Evolutionary conservation across 2,797 vertebrate species (phyloP), one percentile per base, ranked within the genome.

Genomic region (Parotocinclus haroldoi): DNA sequence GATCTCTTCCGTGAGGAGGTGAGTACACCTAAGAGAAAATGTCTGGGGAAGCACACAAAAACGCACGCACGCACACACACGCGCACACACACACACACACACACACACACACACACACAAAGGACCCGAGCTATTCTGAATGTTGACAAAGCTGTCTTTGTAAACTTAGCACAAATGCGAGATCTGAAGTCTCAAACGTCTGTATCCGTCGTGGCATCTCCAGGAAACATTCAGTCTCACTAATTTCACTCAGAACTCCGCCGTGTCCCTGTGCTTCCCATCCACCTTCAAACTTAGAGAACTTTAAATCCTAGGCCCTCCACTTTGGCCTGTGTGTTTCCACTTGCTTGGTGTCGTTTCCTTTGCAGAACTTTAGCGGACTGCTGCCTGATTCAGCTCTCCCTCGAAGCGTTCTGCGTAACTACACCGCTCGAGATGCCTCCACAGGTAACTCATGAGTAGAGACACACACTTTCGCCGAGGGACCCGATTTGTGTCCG

Each of bases 1-100:
- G 92, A 94, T 96, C 94, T 96, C 87, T 89, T 98, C 85, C 90
- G 94, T 93, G 91, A 92, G 16, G 89, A 97, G 96, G 96, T 99
- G 92, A 92, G 96, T 94, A 91, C 91, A 92, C 87, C 88, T 93
- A 92, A 89, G 87, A 92, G 85, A 92, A 89, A 92, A 90, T 75
- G 69, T 76, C 85, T 74, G 79, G 82, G 73, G 80, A 84, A 55
- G 64, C 64, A 82, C 58, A 70, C 85, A 82, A 85, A 87, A 84
- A 82, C 84, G 84, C 83, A 84, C 85, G 82, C 85, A 87, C 85
- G 83, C 79, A 76, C 85, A 87, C 79, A 80, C 77, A 80, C 79
- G 74, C 79, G 71, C 76, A 80, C 77, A 76, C 77, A 59, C 74
- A 81, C 78, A 80, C 76, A 79, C 76, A 80, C 77, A 79, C 79